Percentiles rank a stretch among this genome's conserved stretches.
These are phyloP conservation scores for Erinaceus europaeus DNA, from an alignment of 2,113 vertebrate genomes.

Conservation along the genomic window DNA sequence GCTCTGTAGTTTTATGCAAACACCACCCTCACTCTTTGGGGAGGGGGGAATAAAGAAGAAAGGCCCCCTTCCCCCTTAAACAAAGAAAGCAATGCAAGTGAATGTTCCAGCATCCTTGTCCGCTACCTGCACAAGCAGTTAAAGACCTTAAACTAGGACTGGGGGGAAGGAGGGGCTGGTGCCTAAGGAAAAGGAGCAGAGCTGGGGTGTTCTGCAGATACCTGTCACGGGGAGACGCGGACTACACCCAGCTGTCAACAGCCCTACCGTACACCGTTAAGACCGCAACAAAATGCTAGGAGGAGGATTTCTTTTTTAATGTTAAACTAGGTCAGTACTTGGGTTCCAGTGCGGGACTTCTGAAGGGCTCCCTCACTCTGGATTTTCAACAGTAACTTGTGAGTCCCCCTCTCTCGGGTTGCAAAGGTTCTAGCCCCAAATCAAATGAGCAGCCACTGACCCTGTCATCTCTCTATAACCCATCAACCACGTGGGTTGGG, in stretches of 20 bases:
- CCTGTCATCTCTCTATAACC: not conserved
- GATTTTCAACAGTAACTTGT: not conserved
- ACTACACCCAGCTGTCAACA: too few relatives aligned
- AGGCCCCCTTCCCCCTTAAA: not conserved
- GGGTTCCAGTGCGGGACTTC: not conserved
- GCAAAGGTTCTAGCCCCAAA: not conserved
- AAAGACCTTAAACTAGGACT: too few relatives aligned
- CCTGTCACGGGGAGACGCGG: too few relatives aligned
- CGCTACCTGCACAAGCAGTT: too few relatives aligned
- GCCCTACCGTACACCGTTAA: too few relatives aligned
- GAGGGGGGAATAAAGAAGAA: not conserved
- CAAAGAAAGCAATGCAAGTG: too few relatives aligned
- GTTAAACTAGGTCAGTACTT: slow-evolving; percentile 28
- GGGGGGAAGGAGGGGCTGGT: too few relatives aligned
- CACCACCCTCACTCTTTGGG: not conserved
- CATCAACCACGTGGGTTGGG: not conserved
- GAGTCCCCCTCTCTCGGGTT: not conserved
- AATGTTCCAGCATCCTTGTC: too few relatives aligned
- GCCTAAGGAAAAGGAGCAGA: too few relatives aligned
- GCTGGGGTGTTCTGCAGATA: too few relatives aligned
- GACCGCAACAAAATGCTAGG: too few relatives aligned
- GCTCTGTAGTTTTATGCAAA: slow-evolving; percentile 32
- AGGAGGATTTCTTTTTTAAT: not conserved
- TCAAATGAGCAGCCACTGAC: slow-evolving; percentile 6
- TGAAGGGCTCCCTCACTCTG: not conserved